Evolutionary conservation across 2,888 invertebrate genomes (phyloP), one percentile per base, ranked within the genome.

Genomic region (Salticus scenicus): DNA sequence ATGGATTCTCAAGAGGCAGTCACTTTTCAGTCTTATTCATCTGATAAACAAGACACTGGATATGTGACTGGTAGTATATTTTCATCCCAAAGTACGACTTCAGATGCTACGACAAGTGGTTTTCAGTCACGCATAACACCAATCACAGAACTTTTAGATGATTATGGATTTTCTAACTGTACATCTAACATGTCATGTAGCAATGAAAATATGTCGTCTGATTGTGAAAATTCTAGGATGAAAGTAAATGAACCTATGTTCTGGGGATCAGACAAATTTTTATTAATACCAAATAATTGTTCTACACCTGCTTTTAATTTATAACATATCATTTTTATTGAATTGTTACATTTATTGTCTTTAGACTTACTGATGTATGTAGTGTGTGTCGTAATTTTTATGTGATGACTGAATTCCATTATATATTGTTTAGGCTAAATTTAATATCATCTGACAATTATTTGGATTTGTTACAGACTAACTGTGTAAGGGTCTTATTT

Each of bases 11-110:
- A 84, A 42, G 83, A 84, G 14, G 31, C 77, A 10, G 57, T 27
- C 17, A 41, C 72, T 14, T 77, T 77, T 41, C 77, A 72, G 1
- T 77, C 83, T 0, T 70, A 78, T 24, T 87, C 87, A 12, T n/a
- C 47, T 1, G 79, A 87, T 17, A 64, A 31, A 30, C 81, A 70
- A 33, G 87, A 87, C 42, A 77, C 87, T 10, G 87, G 87, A 4
- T 87, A 87, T 37, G 70, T 57, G 1, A 81, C 87, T 17, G 81
- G 87, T 1, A 87, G 87, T 31, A 75, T 74, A n/a, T 63, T 20
- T 27, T 84, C 84, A 0, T 70, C 70, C 12, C 74, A 75, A 24
- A 85, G 66, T 33, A 70, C 37, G 41, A 74, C 57, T 2, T 28
- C 31, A 1, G 69, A 73, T 1, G 30, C 33, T 12, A 31, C 24